These are phyloP conservation scores for Epizoanthus rinbou DNA, from an alignment of 92 coral and sea anemone genomes.

Conservation along the genomic window DNA sequence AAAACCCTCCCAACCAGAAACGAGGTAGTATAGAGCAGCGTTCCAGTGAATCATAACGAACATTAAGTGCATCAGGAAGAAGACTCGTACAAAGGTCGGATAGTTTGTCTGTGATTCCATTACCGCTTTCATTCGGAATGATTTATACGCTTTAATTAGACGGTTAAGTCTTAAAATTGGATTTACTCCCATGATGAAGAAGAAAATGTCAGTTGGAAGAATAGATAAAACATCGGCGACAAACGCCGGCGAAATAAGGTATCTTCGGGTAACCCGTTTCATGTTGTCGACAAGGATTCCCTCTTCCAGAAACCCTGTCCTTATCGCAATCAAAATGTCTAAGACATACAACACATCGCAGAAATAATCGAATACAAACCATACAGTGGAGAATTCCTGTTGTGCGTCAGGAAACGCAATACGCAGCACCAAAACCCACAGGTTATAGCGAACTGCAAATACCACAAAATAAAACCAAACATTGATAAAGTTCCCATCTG, in stretches of 20 bases:
- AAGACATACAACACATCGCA: slow-evolving; percentile 79
- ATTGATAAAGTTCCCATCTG: slow-evolving; percentile 80
- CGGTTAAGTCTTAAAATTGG: slow-evolving; percentile 83
- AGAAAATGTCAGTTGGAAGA: slow-evolving; percentile 80
- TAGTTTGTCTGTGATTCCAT: slow-evolving; percentile 91
- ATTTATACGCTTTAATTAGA: slow-evolving; percentile 77
- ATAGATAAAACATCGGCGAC: slow-evolving; percentile 74
- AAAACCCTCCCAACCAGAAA: slow-evolving; percentile 93
- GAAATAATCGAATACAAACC: slow-evolving; percentile 84
- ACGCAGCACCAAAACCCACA: slow-evolving; percentile 88
- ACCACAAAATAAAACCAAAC: slow-evolving; percentile 86
- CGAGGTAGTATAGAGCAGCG: slow-evolving; percentile 87
- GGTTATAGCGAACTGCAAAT: slow-evolving; percentile 87
- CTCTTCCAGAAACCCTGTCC: slow-evolving; percentile 89
- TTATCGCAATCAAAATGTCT: slow-evolving; percentile 67
- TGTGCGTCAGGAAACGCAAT: slow-evolving; percentile 89
- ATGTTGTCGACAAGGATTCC: slow-evolving; percentile 80
- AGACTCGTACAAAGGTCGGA: slow-evolving; percentile 87
- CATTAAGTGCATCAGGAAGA: slow-evolving; percentile 90
- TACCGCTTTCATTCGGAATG: slow-evolving; percentile 75
- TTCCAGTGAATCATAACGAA: slow-evolving; percentile 95
- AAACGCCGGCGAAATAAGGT: slow-evolving; percentile 67
- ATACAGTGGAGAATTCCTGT: slow-evolving; percentile 61
- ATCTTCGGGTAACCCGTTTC: slow-evolving; percentile 58
- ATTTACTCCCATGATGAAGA: slow-evolving; percentile 65